Conservation (phyloP, 2,888 invertebrate genomes). For the Zeuzera pyrina region DNA sequence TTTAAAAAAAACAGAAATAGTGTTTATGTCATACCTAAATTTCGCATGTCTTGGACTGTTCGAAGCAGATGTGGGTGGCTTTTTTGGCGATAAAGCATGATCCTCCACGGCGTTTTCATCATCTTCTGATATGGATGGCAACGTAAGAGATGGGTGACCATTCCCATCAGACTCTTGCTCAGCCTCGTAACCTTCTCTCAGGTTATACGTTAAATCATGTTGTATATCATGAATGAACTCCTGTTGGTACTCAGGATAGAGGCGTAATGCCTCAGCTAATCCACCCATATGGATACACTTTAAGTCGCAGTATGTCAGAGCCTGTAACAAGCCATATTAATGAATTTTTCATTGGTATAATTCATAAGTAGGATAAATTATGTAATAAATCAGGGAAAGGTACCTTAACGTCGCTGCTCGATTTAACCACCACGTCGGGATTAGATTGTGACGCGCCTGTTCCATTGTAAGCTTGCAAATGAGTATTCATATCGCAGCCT, state of each 20-base stretch:
- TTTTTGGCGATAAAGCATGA: constrained; percentile 74
- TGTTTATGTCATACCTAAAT: constrained; percentile 53
- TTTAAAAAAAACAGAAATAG: too few relatives aligned
- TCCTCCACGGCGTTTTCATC: constrained; percentile 89
- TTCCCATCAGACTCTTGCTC: constrained; percentile 85
- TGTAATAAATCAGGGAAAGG: constrained; percentile 4
- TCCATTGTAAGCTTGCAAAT: constrained; percentile 79
- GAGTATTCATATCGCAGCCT: constrained; percentile 91
- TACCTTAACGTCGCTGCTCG: constrained; percentile 93
- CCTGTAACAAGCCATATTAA: constrained; percentile 54
- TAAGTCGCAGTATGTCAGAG: constrained; percentile 95
- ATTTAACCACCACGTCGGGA: constrained; percentile 88
- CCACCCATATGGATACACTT: constrained; percentile 95
- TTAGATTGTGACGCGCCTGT: constrained; percentile 73
- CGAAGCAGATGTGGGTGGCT: constrained; percentile 69
- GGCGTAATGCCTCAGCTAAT: constrained; percentile 87
- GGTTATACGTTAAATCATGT: constrained; percentile 95
- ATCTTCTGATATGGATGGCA: constrained; percentile 96
- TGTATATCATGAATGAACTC: constrained; percentile 95
- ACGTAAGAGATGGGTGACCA: constrained; percentile 84
- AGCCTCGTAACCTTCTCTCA: constrained; percentile 93
- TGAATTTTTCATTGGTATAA: constrained; percentile 4
- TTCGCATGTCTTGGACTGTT: constrained; percentile 80
- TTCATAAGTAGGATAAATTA: not conserved
- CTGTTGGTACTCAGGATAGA: constrained; percentile 96